Conservation (phyloP, 2,113 vertebrate genomes). For the Hypomesus transpacificus region DNA sequence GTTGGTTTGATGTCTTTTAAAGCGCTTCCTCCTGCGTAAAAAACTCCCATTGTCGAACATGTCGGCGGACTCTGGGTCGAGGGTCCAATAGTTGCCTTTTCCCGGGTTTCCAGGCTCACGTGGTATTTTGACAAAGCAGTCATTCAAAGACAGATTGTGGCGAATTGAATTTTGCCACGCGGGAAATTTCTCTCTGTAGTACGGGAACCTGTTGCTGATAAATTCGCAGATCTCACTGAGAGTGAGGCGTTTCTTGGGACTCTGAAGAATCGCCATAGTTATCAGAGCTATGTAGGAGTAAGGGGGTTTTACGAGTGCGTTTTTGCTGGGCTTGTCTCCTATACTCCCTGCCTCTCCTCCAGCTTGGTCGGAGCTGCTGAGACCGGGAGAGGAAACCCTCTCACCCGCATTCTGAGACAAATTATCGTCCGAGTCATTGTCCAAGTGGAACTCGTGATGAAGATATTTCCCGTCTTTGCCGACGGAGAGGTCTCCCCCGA, state of each 20-base stretch:
- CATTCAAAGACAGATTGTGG: slow-evolving; percentile 90
- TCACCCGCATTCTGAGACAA: slow-evolving; percentile 71
- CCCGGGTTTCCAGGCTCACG: slow-evolving; percentile 87
- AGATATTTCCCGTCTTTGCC: slow-evolving; percentile 75
- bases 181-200: slow-evolving; percentile 93
- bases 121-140: slow-evolving; percentile 93
- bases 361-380: slow-evolving; percentile 69
- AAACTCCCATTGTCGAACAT: slow-evolving; percentile 96
- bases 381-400: slow-evolving; percentile 65
- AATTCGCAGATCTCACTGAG: slow-evolving; percentile 97
- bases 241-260: slow-evolving; percentile 91
- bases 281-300: slow-evolving; percentile 96
- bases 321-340: slow-evolving; percentile 79
- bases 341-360: slow-evolving; percentile 56
- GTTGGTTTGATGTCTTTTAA: slow-evolving; percentile 85
- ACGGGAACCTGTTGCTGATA: slow-evolving; percentile 93
- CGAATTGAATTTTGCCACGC: slow-evolving; percentile 94
- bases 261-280: slow-evolving; percentile 97
- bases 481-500: slow-evolving; percentile 82
- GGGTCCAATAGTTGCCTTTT: slow-evolving; percentile 95
- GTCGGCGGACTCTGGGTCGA: slow-evolving; percentile 92
- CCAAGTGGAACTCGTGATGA: slow-evolving; percentile 70
- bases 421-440: slow-evolving; percentile 79
- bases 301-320: slow-evolving; percentile 82
- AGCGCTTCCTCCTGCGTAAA: slow-evolving; percentile 88